Base-by-base conservation (phyloP, 2,888 invertebrate species). In the Hyposoter didymator region DNA sequence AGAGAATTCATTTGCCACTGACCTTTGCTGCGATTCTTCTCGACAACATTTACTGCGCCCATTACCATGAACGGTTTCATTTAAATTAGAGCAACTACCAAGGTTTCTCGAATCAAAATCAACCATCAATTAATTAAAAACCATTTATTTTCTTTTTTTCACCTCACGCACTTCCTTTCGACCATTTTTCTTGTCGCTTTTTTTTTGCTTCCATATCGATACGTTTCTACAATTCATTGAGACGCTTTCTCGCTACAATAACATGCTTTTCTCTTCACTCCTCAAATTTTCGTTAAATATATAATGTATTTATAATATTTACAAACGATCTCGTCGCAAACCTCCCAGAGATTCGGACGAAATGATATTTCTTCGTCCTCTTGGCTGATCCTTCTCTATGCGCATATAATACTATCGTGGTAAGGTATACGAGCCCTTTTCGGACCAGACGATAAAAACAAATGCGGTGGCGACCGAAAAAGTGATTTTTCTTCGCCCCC, bases 351-450 rank as follows among this genome's bases (percentile, higher is more conserved):
- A 75, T 28, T 66, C 49, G 59, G 66, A 84, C 81, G 72, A 73
- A 78, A 49, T 32, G 64, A 64, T 64, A 35, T 28, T 80, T 49
- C 32, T 72, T 47, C 14, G 39, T 59, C n/a, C 28, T 59, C 14
- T 76, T 39, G 7, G 45, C 55, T 43, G 12, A 55, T 32, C 22
- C 1, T n/a, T 70, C 52, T 74, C 39, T 82, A 78, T 80, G 32
- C 67, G 32, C 67, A 88, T 88, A 89, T 93, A 93, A 93, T 93
- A 93, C 93, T 93, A 93, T 93, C 92, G 90, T 91, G 93, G 93
- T 93, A 93, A 92, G 89, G 89, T 93, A 59, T 59, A 92, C 92
- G 92, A 82, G 89, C 91, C 79, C 82, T 14, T 49, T 8, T 39
- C 47, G 66, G 84, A 84, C 49, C 67, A 62, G 49, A 74, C 19